Evolutionary conservation across 64 coral and sea anemone genomes (phyloP).

Genomic region (Pocillopora verrucosa): DNA sequence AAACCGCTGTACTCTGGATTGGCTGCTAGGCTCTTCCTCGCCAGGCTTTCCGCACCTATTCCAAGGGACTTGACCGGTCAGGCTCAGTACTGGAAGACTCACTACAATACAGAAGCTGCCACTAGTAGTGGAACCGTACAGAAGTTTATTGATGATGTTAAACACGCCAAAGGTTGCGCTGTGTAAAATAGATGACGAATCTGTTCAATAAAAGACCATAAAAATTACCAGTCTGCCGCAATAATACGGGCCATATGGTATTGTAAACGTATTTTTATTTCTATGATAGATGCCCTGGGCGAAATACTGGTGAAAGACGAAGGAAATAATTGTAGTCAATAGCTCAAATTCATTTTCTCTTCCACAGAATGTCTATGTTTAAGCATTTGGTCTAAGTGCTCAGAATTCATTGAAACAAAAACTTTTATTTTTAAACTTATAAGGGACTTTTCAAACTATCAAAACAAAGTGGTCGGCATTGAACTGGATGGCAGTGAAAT

Average conservation of each 20-base stretch:
- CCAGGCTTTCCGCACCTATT: slow-evolving; percentile 53
- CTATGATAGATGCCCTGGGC: too few species aligned
- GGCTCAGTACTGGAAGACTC: slow-evolving; percentile 51
- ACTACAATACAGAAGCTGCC: slow-evolving; percentile 59
- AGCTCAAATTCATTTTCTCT: too few species aligned
- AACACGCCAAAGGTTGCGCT: slow-evolving; percentile 41
- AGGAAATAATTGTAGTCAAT: too few species aligned
- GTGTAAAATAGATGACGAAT: neutral
- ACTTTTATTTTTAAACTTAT: too few species aligned
- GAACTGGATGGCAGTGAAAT: too few species aligned
- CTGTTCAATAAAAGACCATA: neutral
- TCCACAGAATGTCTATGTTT: too few species aligned
- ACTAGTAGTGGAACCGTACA: slow-evolving; percentile 29
- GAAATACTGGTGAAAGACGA: too few species aligned
- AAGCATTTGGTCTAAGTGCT: too few species aligned
- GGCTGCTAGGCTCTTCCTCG: slow-evolving; percentile 69
- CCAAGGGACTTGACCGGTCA: slow-evolving; percentile 41
- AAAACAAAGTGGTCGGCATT: too few species aligned
- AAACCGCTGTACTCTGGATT: slow-evolving; percentile 78
- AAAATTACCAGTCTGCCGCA: neutral
- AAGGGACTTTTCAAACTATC: too few species aligned
- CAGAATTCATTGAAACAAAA: too few species aligned
- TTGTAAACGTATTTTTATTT: too few species aligned
- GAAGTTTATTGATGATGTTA: slow-evolving; percentile 62
- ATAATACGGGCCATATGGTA: neutral